Evolutionary conservation across 1,140 invertebrate genomes (phyloP).

Genomic region (Drosophila sechellia): DNA sequence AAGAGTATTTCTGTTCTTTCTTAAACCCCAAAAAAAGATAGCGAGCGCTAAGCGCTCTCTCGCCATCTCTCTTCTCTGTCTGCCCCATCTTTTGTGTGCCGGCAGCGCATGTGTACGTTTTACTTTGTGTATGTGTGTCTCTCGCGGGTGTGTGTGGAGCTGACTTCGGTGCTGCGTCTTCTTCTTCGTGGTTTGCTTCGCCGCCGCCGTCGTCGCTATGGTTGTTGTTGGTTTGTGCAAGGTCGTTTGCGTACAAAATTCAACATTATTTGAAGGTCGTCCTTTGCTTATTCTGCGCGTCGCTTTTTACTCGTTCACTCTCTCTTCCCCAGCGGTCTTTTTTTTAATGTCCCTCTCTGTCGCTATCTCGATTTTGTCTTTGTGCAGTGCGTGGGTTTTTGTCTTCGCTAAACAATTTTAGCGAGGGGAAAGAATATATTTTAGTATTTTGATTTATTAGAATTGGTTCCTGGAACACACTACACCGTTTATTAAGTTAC

Average conservation of each 20-base stretch:
- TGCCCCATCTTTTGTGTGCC: slow-evolving; percentile 17
- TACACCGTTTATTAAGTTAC: background rate
- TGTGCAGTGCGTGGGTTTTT: slow-evolving; percentile 55
- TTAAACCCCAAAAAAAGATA: slow-evolving; percentile 28
- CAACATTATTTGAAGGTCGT: slow-evolving; percentile 85
- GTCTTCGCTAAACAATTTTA: slow-evolving; percentile 36
- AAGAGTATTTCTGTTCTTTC: slow-evolving; percentile 49
- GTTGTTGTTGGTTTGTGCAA: slow-evolving; percentile 81
- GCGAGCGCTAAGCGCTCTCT: slow-evolving; percentile 23
- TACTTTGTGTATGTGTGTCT: slow-evolving; percentile 28
- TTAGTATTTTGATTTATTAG: background rate
- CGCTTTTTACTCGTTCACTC: slow-evolving; percentile 31
- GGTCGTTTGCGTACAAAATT: slow-evolving; percentile 85
- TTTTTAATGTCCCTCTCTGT: slow-evolving; percentile 17
- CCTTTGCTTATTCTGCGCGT: slow-evolving; percentile 72
- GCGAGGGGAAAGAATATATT: slow-evolving; percentile 6
- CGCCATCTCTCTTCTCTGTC: background rate
- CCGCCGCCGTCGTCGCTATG: slow-evolving; percentile 20
- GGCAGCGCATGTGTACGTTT: slow-evolving; percentile 60
- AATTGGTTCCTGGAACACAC: background rate
- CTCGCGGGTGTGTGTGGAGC: slow-evolving; percentile 39
- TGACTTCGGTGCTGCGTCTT: slow-evolving; percentile 63
- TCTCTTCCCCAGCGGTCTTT: slow-evolving; percentile 13
- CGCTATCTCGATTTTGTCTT: slow-evolving; percentile 24
- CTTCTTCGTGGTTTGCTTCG: slow-evolving; percentile 65